phyloP scores from a whole-genome alignment of 2,113 vertebrate species.

The Lota lota region DNA sequence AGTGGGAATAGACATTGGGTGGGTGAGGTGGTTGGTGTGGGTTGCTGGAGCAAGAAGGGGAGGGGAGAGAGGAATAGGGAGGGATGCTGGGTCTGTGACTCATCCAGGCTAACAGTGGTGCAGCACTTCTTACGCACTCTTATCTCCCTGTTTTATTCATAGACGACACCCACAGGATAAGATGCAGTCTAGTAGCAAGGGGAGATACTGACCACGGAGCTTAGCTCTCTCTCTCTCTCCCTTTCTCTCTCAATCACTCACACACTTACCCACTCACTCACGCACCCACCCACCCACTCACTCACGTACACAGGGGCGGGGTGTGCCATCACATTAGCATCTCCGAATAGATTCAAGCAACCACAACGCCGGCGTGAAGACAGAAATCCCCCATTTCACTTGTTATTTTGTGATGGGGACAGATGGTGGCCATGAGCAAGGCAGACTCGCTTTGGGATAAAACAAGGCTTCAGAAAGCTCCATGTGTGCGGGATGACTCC shows the following conservation, averaged over 20 bases:
- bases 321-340: no score
- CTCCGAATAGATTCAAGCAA: no score
- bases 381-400: no score
- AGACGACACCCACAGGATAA: slow-evolving; percentile 23
- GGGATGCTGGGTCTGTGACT: slow-evolving; percentile 14
- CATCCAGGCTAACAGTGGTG: slow-evolving; percentile 46
- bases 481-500: no score
- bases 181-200: slow-evolving; percentile 21
- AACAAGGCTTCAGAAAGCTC: no score
- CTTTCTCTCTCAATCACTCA: not conserved
- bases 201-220: not conserved
- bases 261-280: not conserved
- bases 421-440: no score
- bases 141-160: slow-evolving; percentile 50
- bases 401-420: no score
- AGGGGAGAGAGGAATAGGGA: no score
- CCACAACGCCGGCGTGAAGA: no score
- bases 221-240: not conserved
- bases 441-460: no score
- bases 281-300: not conserved
- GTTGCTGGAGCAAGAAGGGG: slow-evolving; percentile 41
- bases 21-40: slow-evolving; percentile 1
- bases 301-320: not conserved
- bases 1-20: slow-evolving; percentile 29
- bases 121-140: slow-evolving; percentile 48